Evolutionary conservation across 1,140 invertebrate genomes (phyloP).

Genomic region (Olivierus martensii): DNA sequence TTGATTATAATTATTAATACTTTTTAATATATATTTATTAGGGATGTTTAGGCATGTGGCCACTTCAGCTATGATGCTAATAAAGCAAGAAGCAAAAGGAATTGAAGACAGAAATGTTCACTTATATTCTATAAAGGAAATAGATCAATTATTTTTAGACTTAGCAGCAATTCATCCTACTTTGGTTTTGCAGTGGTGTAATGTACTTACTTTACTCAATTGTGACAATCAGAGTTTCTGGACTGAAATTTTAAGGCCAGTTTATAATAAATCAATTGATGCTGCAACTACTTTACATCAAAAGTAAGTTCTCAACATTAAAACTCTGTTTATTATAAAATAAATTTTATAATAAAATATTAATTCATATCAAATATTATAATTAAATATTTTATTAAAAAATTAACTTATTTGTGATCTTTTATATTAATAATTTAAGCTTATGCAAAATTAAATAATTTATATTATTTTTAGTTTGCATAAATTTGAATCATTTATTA

Average conservation of each 20-base stretch:
- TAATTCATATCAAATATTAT: too few species aligned
- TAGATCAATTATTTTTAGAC: slow-evolving; percentile 42
- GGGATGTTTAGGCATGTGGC: slow-evolving; percentile 46
- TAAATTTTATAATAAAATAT: too few species aligned
- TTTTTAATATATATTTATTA: slow-evolving; percentile 19
- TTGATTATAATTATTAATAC: too few species aligned
- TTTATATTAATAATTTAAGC: too few species aligned
- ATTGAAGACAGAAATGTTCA: slow-evolving; percentile 7
- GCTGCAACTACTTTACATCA: slow-evolving; percentile 22
- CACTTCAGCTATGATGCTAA: slow-evolving; percentile 39
- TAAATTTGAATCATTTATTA: too few species aligned
- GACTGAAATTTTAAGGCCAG: slow-evolving; percentile 37
- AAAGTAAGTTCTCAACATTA: slow-evolving; percentile 23
- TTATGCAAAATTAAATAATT: too few species aligned
- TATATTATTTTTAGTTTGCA: too few species aligned
- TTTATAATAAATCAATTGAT: slow-evolving; percentile 21
- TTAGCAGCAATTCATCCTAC: slow-evolving; percentile 39
- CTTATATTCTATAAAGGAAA: slow-evolving; percentile 29
- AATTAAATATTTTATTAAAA: too few species aligned
- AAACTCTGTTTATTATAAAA: too few species aligned
- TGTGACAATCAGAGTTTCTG: slow-evolving; percentile 46
- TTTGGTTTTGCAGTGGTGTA: slow-evolving; percentile 52
- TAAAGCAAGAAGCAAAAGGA: slow-evolving; percentile 29
- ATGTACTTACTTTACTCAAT: slow-evolving; percentile 50
- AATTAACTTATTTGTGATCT: too few species aligned